phyloP scores from a whole-genome alignment of 1,140 invertebrate species.

The Drosophila fuyamai region DNA sequence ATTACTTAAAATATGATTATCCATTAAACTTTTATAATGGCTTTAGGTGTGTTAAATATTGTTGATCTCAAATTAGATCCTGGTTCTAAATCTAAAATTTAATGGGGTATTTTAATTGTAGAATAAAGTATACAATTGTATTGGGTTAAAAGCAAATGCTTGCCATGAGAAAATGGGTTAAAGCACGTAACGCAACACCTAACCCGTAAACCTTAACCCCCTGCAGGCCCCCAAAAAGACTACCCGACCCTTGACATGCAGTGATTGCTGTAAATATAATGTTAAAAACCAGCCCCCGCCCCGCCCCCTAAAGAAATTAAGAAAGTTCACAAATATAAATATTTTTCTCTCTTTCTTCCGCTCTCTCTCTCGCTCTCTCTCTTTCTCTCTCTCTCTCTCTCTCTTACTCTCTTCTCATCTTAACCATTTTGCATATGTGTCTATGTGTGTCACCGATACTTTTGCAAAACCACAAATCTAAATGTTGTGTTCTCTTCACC shows the following conservation, averaged over 20 bases:
- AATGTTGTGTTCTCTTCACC: conserved; percentile 41
- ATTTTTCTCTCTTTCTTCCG: conserved; percentile 36
- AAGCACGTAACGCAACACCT: conserved; percentile 9
- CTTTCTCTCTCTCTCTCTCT: conserved; percentile 36
- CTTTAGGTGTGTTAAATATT: too few species aligned
- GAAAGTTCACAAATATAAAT: conserved; percentile 53
- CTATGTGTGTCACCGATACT: conserved; percentile 29
- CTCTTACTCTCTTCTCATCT: conserved; percentile 24
- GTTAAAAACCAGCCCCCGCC: background rate
- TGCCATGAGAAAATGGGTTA: conserved; percentile 16
- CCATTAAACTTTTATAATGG: too few species aligned
- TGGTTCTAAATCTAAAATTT: too few species aligned
- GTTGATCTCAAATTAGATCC: too few species aligned
- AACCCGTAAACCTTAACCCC: conserved; percentile 14
- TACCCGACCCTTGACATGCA: background rate
- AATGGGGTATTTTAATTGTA: too few species aligned
- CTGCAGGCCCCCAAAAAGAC: background rate
- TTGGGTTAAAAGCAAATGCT: too few species aligned
- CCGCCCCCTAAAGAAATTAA: background rate
- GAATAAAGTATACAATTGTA: too few species aligned
- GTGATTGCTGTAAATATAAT: conserved; percentile 35
- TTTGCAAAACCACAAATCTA: conserved; percentile 48
- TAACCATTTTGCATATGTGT: conserved; percentile 36
- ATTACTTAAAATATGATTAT: too few species aligned
- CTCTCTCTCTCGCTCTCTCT: conserved; percentile 49